phyloP scores from a whole-genome alignment of 2,888 invertebrate species.

The Diabrotica balteata region DNA sequence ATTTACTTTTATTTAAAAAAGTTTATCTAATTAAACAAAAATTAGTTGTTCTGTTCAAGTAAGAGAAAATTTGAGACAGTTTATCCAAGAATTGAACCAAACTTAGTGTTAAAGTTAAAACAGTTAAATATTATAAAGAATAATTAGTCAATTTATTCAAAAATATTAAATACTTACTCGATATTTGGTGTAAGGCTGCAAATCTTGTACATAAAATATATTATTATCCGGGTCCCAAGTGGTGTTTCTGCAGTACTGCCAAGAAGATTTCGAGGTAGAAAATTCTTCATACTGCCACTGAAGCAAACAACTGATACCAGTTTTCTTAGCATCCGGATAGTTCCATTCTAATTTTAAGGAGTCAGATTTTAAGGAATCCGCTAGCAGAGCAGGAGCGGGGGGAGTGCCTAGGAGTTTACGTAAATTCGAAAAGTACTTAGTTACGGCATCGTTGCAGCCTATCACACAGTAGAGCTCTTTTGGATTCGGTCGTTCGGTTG shows the following conservation, averaged over 20 bases:
- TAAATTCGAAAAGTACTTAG: constrained; percentile 75
- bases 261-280: constrained; percentile 64
- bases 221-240: constrained; percentile 68
- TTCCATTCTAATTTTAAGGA: constrained; percentile 84
- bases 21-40: no score
- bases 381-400: constrained; percentile 77
- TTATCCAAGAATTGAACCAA: no score
- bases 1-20: no score
- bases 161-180: constrained; percentile 66
- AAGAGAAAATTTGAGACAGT: no score
- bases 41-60: no score
- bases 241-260: constrained; percentile 84
- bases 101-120: no score
- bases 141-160: not conserved
- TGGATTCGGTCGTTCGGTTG: constrained; percentile 71
- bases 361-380: constrained; percentile 77
- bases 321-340: constrained; percentile 66
- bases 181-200: constrained; percentile 89
- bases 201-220: constrained; percentile 73
- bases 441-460: constrained; percentile 83
- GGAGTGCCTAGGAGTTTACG: constrained; percentile 73
- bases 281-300: constrained; percentile 79
- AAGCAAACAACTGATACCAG: constrained; percentile 67
- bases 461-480: constrained; percentile 79
- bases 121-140: no score